These are phyloP conservation scores for Sinocyclocheilus rhinocerous DNA, from an alignment of 2,113 vertebrate genomes.

Conservation along the genomic window DNA sequence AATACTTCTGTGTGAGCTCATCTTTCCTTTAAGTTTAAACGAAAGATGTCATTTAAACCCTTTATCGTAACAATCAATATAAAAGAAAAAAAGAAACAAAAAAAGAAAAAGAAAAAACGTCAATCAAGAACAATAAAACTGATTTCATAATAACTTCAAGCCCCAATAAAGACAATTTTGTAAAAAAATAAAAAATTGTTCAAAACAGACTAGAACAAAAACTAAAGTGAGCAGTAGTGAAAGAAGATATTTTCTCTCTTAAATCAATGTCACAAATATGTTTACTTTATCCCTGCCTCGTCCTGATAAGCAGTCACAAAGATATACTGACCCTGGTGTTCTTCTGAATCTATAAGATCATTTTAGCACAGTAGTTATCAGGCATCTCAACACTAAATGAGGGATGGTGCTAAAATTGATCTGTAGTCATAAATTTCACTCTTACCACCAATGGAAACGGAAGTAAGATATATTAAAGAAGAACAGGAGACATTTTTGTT, in stretches of 20 bases:
- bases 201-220: neutral
- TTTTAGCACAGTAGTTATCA: neutral
- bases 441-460: neutral
- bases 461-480: neutral
- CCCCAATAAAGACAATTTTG: too few species aligned
- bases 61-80: neutral
- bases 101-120: too few species aligned
- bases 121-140: too few species aligned
- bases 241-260: neutral
- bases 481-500: conserved; percentile 26
- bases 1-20: neutral
- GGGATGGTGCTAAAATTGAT: neutral
- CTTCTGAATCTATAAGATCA: too few species aligned
- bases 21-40: neutral
- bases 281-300: neutral
- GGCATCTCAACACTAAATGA: conserved; percentile 5
- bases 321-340: neutral
- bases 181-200: neutral
- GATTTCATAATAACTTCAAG: too few species aligned
- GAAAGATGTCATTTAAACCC: neutral
- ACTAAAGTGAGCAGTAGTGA: neutral
- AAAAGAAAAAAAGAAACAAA: neutral
- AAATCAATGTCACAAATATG: neutral
- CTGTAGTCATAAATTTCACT: conserved; percentile 7
- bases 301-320: neutral